Percentiles rank a stretch among this genome's conserved stretches.
Evolutionary conservation across 2,113 vertebrate species (phyloP).

Genomic region (Notothenia coriiceps): DNA sequence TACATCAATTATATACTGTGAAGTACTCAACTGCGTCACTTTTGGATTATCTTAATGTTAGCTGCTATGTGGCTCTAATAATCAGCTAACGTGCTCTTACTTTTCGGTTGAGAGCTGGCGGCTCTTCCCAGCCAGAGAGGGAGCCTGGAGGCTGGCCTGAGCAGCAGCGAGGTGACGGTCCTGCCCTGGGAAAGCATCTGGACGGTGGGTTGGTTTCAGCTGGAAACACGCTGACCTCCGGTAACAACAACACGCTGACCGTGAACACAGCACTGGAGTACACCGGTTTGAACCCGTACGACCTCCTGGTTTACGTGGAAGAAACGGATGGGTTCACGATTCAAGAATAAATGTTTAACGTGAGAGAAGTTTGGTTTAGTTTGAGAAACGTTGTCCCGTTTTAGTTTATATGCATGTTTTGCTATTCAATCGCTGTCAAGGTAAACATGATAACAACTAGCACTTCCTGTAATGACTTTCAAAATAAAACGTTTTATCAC

Average conservation of each 20-base stretch:
- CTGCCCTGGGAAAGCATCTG: conserved; percentile 66
- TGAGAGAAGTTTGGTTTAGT: not conserved
- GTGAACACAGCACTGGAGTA: not conserved
- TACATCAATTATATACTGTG: not conserved
- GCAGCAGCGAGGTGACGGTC: conserved; percentile 56
- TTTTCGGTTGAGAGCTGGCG: conserved; percentile 46
- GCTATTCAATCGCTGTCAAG: not conserved
- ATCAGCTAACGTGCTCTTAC: conserved; percentile 18
- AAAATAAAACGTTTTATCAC: conserved; percentile 26
- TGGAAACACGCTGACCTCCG: conserved; percentile 33
- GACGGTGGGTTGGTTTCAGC: conserved; percentile 15
- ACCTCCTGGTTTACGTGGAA: accelerated
- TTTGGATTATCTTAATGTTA: conserved; percentile 59
- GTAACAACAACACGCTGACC: not conserved
- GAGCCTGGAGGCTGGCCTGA: conserved; percentile 46
- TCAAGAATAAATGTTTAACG: not conserved
- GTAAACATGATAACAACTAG: accelerated
- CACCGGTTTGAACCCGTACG: not conserved
- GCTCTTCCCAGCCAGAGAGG: conserved; percentile 35
- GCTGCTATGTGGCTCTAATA: not conserved
- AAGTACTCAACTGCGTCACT: conserved; percentile 68
- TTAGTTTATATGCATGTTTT: not conserved
- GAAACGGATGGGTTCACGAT: not conserved
- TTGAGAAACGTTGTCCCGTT: not conserved
- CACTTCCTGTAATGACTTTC: conserved; percentile 15